phyloP scores from a whole-genome alignment of 2,797 vertebrate species.

The Coracias cyanogaster region DNA sequence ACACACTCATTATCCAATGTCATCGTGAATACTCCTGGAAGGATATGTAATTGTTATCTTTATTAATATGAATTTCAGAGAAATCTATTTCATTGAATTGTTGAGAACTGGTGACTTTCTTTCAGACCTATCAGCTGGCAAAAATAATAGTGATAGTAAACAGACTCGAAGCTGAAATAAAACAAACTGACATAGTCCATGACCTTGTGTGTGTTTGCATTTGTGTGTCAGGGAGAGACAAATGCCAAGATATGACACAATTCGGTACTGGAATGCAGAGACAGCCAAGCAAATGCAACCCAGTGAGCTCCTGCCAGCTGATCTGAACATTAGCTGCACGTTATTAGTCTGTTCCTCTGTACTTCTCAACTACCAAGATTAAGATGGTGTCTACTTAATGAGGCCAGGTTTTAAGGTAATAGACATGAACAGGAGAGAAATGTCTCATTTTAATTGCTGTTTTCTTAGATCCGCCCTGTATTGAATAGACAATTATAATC shows the following conservation, averaged over 20 bases:
- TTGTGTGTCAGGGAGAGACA: background rate
- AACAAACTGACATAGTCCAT: background rate
- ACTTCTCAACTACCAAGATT: background rate
- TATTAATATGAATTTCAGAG: background rate
- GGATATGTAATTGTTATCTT: accelerated
- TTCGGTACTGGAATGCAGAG: accelerated
- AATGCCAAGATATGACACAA: background rate
- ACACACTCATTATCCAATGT: background rate
- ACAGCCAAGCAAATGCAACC: background rate
- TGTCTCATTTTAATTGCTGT: background rate
- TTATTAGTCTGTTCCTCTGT: background rate
- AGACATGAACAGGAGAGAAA: background rate
- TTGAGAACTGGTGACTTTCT: background rate
- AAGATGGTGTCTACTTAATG: background rate
- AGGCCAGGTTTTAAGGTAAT: background rate
- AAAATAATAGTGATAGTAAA: background rate
- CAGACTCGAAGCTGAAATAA: background rate
- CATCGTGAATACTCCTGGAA: background rate
- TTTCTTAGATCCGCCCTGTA: background rate
- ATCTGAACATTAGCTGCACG: background rate
- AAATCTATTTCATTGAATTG: background rate
- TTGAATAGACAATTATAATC: background rate
- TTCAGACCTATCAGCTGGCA: background rate
- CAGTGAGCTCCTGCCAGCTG: background rate
- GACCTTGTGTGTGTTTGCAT: no score